A percentile compares a stretch with the other conserved stretches of the same genome.
Conservation (phyloP, 1,140 invertebrate genomes). For the Eupristina koningsbergeri region DNA sequence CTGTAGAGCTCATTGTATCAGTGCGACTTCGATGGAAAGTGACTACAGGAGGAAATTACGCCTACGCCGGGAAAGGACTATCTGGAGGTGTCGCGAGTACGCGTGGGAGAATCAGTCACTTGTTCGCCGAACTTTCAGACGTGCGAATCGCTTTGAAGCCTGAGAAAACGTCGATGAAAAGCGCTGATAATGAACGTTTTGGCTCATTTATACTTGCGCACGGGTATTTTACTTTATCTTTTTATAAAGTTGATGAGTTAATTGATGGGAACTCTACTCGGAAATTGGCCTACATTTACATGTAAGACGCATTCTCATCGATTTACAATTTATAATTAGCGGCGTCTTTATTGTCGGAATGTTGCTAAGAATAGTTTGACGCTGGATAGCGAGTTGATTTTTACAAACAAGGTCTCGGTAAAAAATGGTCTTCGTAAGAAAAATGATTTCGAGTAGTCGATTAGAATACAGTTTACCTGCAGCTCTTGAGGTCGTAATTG, state of each 20-base stretch:
- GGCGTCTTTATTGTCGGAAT: too few relatives aligned
- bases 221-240: neutral
- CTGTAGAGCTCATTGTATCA: neutral
- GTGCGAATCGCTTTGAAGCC: neutral
- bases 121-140: neutral
- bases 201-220: too few relatives aligned
- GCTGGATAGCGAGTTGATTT: too few relatives aligned
- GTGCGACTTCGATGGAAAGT: neutral
- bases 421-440: too few relatives aligned
- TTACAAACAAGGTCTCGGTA: too few relatives aligned
- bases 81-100: neutral
- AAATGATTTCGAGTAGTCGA: too few relatives aligned
- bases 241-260: neutral
- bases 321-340: too few relatives aligned
- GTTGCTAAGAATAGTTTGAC: too few relatives aligned
- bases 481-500: neutral
- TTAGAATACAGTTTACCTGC: neutral
- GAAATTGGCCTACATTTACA: neutral
- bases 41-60: neutral
- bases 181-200: neutral
- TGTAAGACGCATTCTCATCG: neutral
- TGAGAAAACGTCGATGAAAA: neutral
- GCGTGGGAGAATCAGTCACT: conserved; percentile 33
- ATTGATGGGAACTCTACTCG: conserved; percentile 8
- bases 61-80: neutral